Evolutionary conservation across 1,140 invertebrate species (phyloP).

Genomic region (Atta texana): DNA sequence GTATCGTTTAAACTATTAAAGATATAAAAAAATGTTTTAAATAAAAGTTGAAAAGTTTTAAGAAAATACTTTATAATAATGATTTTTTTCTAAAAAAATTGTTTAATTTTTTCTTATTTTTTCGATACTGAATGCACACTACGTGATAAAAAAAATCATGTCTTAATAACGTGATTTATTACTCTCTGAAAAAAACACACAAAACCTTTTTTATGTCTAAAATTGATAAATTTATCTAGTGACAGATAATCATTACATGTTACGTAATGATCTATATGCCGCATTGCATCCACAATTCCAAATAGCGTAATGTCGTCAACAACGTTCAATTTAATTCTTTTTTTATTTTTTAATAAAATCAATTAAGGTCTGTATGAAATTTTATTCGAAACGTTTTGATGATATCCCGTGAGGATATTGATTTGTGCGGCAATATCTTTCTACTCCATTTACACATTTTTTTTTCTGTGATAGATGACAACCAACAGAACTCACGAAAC

Average conservation of each 20-base stretch:
- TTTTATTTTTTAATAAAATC: slow-evolving; percentile 35
- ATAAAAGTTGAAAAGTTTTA: too few relatives aligned
- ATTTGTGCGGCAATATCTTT: slow-evolving; percentile 12
- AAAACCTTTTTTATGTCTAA: neutral
- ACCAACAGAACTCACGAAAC: neutral
- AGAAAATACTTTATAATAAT: too few relatives aligned
- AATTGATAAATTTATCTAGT: neutral
- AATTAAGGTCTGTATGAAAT: slow-evolving; percentile 42
- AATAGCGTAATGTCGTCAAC: neutral
- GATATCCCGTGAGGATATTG: slow-evolving; percentile 27
- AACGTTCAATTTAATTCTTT: slow-evolving; percentile 25
- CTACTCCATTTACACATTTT: neutral
- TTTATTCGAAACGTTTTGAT: neutral
- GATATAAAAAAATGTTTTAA: too few relatives aligned
- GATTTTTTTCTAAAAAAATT: too few relatives aligned
- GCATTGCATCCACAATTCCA: neutral
- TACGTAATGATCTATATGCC: neutral
- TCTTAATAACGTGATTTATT: neutral
- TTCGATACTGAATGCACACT: neutral
- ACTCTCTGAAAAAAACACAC: neutral
- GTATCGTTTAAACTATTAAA: too few relatives aligned
- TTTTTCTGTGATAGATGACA: neutral
- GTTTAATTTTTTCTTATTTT: neutral
- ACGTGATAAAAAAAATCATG: neutral
- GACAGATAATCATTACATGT: neutral